Evolutionary conservation across 2,797 vertebrate species (phyloP).

Genomic region (Hylomyscus alleni): DNA sequence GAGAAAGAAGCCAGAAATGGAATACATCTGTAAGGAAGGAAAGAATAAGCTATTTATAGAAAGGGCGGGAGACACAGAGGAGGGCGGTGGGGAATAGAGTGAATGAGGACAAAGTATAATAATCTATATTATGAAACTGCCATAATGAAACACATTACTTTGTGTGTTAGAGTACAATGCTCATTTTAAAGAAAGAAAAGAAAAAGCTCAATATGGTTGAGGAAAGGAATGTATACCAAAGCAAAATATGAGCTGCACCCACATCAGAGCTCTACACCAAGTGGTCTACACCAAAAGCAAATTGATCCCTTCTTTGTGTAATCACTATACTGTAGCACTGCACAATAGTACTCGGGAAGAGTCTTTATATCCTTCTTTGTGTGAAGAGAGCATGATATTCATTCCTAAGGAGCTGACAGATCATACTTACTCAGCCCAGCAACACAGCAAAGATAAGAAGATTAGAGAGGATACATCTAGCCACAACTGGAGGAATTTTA

Average conservation of each 20-base stretch:
- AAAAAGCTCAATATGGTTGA: neutral
- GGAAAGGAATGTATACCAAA: neutral
- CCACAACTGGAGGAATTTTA: slow-evolving; percentile 18
- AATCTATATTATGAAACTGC: neutral
- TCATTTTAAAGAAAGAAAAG: neutral
- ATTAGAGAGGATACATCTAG: neutral
- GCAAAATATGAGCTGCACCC: neutral
- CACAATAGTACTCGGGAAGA: neutral
- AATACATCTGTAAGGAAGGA: too few species aligned
- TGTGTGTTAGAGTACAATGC: neutral
- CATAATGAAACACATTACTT: neutral
- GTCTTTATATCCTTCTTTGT: neutral
- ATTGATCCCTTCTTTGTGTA: neutral
- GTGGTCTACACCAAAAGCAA: neutral
- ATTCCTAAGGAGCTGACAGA: neutral
- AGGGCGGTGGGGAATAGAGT: neutral
- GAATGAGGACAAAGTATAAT: neutral
- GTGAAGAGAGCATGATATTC: neutral
- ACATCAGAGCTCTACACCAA: neutral
- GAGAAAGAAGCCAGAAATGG: neutral
- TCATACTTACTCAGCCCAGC: neutral
- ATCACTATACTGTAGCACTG: neutral
- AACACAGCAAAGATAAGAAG: neutral
- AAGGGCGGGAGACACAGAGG: neutral
- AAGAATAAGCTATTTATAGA: too few species aligned